phyloP scores from a whole-genome alignment of 1,140 invertebrate species.

The Periplaneta americana region DNA sequence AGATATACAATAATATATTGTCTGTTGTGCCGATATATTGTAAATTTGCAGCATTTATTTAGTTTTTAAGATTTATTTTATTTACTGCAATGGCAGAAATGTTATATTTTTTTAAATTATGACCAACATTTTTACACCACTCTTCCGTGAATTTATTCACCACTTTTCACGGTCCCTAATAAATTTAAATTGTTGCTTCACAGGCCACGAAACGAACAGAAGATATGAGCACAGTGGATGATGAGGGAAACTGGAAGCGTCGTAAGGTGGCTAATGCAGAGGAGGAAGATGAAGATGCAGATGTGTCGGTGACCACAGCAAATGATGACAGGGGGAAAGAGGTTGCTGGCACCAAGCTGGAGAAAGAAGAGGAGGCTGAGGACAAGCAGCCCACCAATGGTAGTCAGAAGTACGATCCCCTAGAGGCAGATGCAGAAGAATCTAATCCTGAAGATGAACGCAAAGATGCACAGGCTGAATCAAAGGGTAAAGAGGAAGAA shows the following conservation, averaged over 20 bases:
- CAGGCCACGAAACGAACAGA: conserved; percentile 29
- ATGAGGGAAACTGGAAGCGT: conserved; percentile 24
- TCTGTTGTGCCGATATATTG: too few relatives aligned
- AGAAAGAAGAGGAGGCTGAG: neutral
- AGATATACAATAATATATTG: too few relatives aligned
- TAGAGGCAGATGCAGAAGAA: conserved; percentile 2
- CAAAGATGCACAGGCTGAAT: neutral
- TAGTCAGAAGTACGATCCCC: conserved; percentile 14
- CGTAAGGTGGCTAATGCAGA: conserved; percentile 27
- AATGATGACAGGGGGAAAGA: neutral
- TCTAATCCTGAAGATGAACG: neutral
- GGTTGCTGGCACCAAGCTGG: neutral
- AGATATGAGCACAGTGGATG: conserved; percentile 32
- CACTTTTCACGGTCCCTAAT: too few relatives aligned
- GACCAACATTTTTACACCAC: too few relatives aligned
- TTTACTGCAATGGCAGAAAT: too few relatives aligned
- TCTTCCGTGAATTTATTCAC: too few relatives aligned
- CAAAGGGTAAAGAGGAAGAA: neutral
- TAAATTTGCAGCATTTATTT: too few relatives aligned
- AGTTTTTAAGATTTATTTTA: too few relatives aligned
- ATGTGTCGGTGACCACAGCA: neutral
- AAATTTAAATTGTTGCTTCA: conserved; percentile 25
- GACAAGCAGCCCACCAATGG: conserved; percentile 2
- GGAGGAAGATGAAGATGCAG: conserved; percentile 27
- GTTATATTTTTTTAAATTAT: too few relatives aligned